Percentiles rank a stretch among this genome's conserved stretches.
phyloP scores from a whole-genome alignment of 2,113 vertebrate species.

The Rostratula benghalensis region DNA sequence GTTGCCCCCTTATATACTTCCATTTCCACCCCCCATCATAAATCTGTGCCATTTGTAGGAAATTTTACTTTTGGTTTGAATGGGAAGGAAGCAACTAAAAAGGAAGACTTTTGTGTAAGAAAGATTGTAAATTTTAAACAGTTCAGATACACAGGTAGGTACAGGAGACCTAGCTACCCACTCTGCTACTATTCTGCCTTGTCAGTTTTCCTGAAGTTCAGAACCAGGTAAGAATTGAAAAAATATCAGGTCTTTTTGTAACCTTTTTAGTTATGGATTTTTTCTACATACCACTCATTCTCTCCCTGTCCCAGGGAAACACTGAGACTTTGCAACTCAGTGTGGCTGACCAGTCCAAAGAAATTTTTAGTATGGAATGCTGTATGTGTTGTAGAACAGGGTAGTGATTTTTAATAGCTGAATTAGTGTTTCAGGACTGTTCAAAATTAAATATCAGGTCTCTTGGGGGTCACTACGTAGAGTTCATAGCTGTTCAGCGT shows the following conservation, averaged over 20 bases:
- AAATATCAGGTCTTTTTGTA: background rate
- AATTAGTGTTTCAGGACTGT: background rate
- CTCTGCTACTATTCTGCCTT: background rate
- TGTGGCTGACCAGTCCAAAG: too few relatives aligned
- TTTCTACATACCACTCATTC: background rate
- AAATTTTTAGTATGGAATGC: background rate
- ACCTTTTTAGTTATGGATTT: rapidly evolving
- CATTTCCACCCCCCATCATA: background rate
- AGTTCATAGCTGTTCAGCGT: background rate
- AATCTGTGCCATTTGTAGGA: background rate
- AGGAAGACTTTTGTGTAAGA: background rate
- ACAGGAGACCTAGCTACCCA: background rate
- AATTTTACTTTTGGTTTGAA: background rate
- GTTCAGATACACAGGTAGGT: background rate
- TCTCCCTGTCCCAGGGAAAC: background rate
- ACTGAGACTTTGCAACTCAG: background rate
- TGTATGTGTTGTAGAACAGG: background rate
- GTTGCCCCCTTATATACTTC: background rate
- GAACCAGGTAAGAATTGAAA: background rate
- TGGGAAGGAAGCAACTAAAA: background rate
- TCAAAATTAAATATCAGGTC: background rate
- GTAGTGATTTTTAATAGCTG: background rate
- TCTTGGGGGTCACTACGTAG: rapidly evolving
- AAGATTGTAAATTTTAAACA: background rate
- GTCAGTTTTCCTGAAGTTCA: background rate